Evolutionary conservation across 30 jellyfish, hydroid and myxozoan genomes (phyloP), one percentile per base, ranked within the genome.

Genomic region (Turritopsis rubra): DNA sequence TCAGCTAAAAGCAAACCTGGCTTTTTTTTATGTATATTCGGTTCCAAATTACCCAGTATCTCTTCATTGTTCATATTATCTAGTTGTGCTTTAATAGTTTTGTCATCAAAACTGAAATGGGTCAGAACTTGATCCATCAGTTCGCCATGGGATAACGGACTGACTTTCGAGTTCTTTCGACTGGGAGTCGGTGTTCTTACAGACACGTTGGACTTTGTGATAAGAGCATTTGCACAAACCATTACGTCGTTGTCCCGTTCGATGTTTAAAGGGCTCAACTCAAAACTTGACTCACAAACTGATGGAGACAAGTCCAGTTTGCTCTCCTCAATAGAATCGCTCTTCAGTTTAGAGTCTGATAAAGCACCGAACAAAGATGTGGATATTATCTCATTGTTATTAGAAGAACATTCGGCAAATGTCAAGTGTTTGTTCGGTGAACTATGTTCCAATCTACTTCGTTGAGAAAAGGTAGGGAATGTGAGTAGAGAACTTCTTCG

Each of bases 401-500:
- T 41, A 13, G 60, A 5, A 41, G 60, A 41, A 41, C 9, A 3
- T 41, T 41, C 60, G 13, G 5, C 13, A 13, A 41, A 3, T 3
- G 60, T 41, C n/a, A 23, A 60, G 31, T 1, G 77, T 68, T 23
- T 27, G 16, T 68, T 68, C 77, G 77, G 77, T 7, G 30, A 68
- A 9, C 8, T 68, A 8, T 7, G 28, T 8, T 23, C 28, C 22
- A 7, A 8, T 8, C 77, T 9, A n/a, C 30, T 68, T 8, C 31
- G 30, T 19, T 16, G 21, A 68, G 77, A 7, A 68, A 68, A 68
- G 16, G 30, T 27, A 68, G 77, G 77, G 21, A 68, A n/a, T 19
- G 77, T n/a, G 30, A 68, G 30, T 68, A 68, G 19, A 23, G 77
- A 66, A 9, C 76, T 66, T 26, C 76, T 66, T 66, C 76, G 76